phyloP scores from a whole-genome alignment of 2,797 vertebrate species.

The Falco peregrinus region DNA sequence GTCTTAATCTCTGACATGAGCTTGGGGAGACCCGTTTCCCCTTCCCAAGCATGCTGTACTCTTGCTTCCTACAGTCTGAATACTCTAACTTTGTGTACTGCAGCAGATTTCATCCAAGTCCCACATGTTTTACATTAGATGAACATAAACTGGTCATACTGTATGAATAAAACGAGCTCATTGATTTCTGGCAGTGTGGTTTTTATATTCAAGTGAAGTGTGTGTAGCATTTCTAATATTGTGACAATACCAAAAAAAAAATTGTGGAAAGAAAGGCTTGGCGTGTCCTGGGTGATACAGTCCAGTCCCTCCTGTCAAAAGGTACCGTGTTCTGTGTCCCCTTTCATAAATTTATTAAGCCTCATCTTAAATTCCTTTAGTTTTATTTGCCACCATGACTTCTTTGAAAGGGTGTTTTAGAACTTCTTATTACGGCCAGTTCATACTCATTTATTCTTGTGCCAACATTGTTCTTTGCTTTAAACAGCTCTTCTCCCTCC shows the following conservation, averaged over 20 bases:
- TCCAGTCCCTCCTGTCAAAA: conserved; percentile 57
- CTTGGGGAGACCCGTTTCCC: not conserved
- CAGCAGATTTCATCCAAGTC: not conserved
- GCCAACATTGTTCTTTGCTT: conserved; percentile 68
- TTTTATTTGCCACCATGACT: conserved; percentile 26
- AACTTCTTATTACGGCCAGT: conserved; percentile 34
- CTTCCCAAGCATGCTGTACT: not conserved
- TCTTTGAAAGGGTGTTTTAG: conserved; percentile 58
- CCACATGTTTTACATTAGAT: conserved; percentile 60
- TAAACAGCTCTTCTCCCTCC: conserved; percentile 54
- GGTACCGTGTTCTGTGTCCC: conserved; percentile 6
- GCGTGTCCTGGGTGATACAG: conserved; percentile 18
- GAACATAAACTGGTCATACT: conserved; percentile 62
- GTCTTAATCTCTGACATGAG: not conserved
- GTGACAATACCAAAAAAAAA: conserved; percentile 46
- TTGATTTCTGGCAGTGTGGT: conserved; percentile 54
- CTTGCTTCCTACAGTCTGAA: not conserved
- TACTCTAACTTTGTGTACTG: not conserved
- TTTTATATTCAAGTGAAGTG: conserved; percentile 38
- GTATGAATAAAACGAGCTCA: conserved; percentile 48
- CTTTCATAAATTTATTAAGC: conserved; percentile 35
- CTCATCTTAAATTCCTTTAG: conserved; percentile 31
- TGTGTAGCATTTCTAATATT: conserved; percentile 29
- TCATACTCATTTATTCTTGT: conserved; percentile 58
- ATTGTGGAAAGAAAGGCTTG: conserved; percentile 31